phyloP scores from a whole-genome alignment of 2,113 vertebrate species.

The Dicrurus megarhynchus region DNA sequence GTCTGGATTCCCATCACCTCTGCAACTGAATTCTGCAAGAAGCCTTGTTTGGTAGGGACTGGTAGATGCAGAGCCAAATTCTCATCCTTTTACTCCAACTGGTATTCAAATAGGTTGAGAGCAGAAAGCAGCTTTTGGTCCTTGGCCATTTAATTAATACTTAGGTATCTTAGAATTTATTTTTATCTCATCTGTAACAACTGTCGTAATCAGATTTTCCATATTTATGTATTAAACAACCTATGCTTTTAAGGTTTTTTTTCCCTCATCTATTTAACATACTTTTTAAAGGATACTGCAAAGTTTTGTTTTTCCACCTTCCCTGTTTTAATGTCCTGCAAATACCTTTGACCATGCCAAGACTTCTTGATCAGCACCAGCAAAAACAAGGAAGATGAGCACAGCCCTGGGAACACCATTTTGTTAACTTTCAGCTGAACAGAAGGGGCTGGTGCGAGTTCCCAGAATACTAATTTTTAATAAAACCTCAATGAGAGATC shows the following conservation, averaged over 20 bases:
- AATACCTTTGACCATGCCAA: constrained; percentile 48
- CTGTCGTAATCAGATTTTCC: constrained; percentile 21
- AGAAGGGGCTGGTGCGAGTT: neutral
- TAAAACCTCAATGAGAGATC: neutral
- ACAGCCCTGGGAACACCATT: neutral
- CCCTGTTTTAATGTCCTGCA: constrained; percentile 54
- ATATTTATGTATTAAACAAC: constrained; percentile 61
- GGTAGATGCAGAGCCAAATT: constrained; percentile 1
- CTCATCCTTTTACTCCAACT: neutral
- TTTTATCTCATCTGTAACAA: constrained; percentile 39
- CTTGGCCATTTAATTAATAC: constrained; percentile 11
- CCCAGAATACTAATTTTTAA: neutral
- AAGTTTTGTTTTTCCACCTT: constrained; percentile 57
- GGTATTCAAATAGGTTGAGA: neutral
- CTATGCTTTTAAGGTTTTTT: constrained; percentile 39
- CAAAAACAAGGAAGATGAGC: constrained; percentile 18
- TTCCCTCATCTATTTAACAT: constrained; percentile 1
- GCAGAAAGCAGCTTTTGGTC: neutral
- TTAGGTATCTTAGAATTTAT: constrained; percentile 30
- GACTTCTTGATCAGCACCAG: constrained; percentile 25
- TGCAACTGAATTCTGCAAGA: constrained; percentile 3
- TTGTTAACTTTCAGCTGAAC: constrained; percentile 10
- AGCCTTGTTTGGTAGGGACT: neutral
- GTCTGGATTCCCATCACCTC: neutral
- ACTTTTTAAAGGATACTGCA: constrained; percentile 37